Evolutionary conservation across 2,113 vertebrate genomes (phyloP), one percentile per base, ranked within the genome.

Genomic region (Lasiurus borealis): DNA sequence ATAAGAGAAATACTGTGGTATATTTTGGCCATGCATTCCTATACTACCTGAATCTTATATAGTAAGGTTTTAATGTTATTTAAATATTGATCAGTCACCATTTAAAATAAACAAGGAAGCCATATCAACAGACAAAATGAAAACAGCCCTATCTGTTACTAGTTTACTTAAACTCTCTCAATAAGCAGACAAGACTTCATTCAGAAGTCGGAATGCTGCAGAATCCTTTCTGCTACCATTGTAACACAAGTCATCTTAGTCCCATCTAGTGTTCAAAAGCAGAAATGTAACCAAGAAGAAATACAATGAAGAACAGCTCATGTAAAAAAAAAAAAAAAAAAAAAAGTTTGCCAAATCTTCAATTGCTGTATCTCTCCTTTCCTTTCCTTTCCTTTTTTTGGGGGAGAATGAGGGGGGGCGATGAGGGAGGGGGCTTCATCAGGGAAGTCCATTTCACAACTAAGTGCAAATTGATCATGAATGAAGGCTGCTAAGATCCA

Each of bases 241-340:
- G 19, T 48, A 90, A 95, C 62, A 95, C 88, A 97, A 96, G 90
- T 36, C 98, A 97, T 97, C 97, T 92, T 93, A 98, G 98, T 98
- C 97, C 98, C 98, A 98, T 95, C 98, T 98, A 98, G 98, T 98
- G 98, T 94, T 81, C 96, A 96, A 96, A 81, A 94, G 91, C 84
- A 96, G 96, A 96, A 89, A 97, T 48, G 97, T 96, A 97, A 97
- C 91, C 48, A 25, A 44, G 62, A 73, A 94, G 48, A 88, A 62
- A 54, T 7, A 57, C 0, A 62, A 48, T 15, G 27, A 94, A 23
- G 27, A 93, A 85, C 3, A 59, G 57, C 15, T 44, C 34, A 82
- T 8, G 3, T 6, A 7, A 62, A 62, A 62, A 6, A 8, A 29
- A 66, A 84, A 84, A 16, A 7, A 59, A 59, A 59, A 6, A 8